phyloP scores from a whole-genome alignment of 2,797 vertebrate genomes.

The Enteromius paludinosus region DNA sequence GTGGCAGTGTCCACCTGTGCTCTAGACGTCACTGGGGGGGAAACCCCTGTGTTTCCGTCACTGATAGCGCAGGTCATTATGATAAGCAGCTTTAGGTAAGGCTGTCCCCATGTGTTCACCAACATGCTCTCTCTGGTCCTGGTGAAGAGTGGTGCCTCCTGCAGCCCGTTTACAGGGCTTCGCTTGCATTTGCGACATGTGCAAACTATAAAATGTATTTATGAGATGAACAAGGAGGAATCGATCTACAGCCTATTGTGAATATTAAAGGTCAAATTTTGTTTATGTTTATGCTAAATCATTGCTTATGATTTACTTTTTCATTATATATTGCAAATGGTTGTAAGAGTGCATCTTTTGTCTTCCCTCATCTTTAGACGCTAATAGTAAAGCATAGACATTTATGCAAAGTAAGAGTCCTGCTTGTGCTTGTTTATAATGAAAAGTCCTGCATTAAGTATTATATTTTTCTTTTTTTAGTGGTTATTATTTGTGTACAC shows the following conservation, averaged over 20 bases:
- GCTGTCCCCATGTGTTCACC: constrained; percentile 4
- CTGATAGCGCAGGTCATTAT: not conserved
- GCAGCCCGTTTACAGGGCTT: not conserved
- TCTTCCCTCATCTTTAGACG: not conserved
- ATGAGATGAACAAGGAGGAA: not conserved
- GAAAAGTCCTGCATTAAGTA: not conserved
- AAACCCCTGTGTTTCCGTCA: constrained; percentile 6
- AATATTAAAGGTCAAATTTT: too few species aligned
- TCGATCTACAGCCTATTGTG: not conserved
- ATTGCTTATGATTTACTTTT: not conserved
- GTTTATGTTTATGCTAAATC: not conserved
- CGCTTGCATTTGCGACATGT: not conserved
- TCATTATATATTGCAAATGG: not conserved
- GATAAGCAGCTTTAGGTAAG: constrained; percentile 25
- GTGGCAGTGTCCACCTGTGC: not conserved
- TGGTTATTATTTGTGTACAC: not conserved
- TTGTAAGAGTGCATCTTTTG: not conserved
- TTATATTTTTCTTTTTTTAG: not conserved
- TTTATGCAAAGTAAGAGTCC: constrained; percentile 18
- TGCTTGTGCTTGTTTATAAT: not conserved
- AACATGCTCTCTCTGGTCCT: not conserved
- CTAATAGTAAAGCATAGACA: not conserved
- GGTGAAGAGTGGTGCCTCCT: not conserved
- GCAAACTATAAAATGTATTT: not conserved
- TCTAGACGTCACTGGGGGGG: constrained; percentile 10